Percentiles rank a stretch among this genome's conserved stretches.
Evolutionary conservation across 1,140 invertebrate genomes (phyloP).

Genomic region (Portunus trituberculatus): DNA sequence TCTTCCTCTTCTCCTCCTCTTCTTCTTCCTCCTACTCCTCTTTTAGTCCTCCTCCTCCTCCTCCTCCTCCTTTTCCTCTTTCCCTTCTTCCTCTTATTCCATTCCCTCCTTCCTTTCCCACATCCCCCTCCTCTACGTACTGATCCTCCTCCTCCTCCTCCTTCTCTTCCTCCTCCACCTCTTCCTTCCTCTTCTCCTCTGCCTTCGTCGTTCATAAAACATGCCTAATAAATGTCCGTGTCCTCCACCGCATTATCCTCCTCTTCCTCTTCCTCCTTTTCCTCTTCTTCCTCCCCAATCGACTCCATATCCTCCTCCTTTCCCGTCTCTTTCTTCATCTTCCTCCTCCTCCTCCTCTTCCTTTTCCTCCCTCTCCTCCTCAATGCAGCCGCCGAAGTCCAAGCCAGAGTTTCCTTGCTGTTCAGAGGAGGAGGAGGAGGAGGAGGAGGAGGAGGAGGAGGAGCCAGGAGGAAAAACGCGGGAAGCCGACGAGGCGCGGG

Average conservation of each 20-base stretch:
- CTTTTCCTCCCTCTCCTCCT: not conserved
- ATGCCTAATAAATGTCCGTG: not conserved
- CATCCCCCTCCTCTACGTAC: not conserved
- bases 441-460: not conserved
- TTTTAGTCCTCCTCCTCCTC: no score
- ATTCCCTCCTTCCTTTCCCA: not conserved
- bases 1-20: no score
- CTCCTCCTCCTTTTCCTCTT: no score
- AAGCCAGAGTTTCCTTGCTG: not conserved
- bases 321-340: not conserved
- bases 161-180: no score
- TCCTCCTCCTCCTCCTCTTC: not conserved
- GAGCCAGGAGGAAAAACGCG: conserved; percentile 51
- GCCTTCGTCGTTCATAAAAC: not conserved
- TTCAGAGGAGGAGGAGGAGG: not conserved
- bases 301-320: not conserved
- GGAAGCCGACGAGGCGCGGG: conserved; percentile 42
- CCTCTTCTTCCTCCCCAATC: not conserved
- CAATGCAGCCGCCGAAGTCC: conserved; percentile 2
- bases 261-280: not conserved
- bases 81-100: not conserved
- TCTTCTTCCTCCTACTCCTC: not conserved
- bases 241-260: no score
- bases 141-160: no score
- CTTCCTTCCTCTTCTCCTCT: no score